A percentile compares a stretch with the other conserved stretches of the same genome.
These are phyloP conservation scores for Trichosurus vulpecula DNA, from an alignment of 2,797 vertebrate genomes.

Conservation along the genomic window DNA sequence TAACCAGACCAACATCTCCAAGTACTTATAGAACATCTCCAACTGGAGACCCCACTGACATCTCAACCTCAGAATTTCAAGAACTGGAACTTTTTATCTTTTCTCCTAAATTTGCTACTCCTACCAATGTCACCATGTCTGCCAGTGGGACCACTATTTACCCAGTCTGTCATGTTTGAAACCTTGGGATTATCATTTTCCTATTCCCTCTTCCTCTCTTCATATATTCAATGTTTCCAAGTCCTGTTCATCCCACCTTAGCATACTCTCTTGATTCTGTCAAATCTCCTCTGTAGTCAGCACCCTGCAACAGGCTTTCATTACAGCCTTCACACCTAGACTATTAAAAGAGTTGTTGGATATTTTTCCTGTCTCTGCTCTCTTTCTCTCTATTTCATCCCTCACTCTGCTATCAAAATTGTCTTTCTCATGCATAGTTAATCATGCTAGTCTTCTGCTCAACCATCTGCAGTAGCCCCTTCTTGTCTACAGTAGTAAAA, in stretches of 20 bases:
- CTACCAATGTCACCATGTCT: neutral
- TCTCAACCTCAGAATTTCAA: neutral
- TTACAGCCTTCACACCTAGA: neutral
- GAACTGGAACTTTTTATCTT: neutral
- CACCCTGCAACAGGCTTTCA: neutral
- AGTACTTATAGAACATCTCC: neutral
- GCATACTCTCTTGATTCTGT: neutral
- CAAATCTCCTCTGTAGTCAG: neutral
- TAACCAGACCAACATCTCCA: neutral
- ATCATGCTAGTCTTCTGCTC: neutral
- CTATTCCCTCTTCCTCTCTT: neutral
- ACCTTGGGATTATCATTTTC: neutral
- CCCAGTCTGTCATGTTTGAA: neutral
- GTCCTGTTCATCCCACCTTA: neutral
- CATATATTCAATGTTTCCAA: neutral
- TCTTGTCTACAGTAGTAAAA: neutral
- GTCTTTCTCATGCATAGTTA: neutral
- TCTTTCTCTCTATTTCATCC: neutral
- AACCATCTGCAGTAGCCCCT: neutral
- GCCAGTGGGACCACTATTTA: neutral
- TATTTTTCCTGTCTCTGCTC: neutral
- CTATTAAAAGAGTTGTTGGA: neutral
- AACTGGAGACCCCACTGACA: neutral
- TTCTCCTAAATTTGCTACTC: neutral
- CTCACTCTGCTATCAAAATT: neutral